These are phyloP conservation scores for Ibycter americanus DNA, from an alignment of 2,797 vertebrate species.

Conservation along the genomic window DNA sequence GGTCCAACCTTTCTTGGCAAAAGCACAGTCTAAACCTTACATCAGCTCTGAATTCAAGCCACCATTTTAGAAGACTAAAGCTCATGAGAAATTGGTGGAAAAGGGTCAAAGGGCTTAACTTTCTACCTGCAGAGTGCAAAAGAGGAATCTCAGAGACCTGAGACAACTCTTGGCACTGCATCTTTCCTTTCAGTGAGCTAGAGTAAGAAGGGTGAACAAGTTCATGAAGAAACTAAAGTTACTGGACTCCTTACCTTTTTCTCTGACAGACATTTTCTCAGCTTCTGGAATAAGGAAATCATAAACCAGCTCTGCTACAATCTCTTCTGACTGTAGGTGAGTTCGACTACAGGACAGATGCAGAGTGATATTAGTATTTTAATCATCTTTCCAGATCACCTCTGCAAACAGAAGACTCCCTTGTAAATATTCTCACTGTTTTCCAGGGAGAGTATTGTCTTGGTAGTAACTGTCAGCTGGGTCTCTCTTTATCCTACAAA, in stretches of 20 bases:
- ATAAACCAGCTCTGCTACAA: conserved; percentile 91
- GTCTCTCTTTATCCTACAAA: not conserved
- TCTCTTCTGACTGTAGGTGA: conserved; percentile 87
- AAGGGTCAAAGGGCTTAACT: not conserved
- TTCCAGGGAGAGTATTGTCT: not conserved
- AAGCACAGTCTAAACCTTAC: not conserved
- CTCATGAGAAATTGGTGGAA: not conserved
- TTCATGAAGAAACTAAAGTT: not conserved
- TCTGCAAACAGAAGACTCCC: not conserved
- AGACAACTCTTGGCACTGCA: not conserved
- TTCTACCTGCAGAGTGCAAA: not conserved
- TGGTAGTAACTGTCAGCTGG: not conserved
- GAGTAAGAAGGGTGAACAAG: not conserved
- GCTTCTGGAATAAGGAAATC: conserved; percentile 93
- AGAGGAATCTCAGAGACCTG: not conserved
- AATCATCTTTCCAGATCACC: not conserved
- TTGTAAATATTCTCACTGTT: not conserved
- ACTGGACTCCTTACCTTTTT: conserved; percentile 81
- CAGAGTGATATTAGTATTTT: not conserved
- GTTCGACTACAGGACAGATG: conserved; percentile 74
- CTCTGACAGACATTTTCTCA: conserved; percentile 81
- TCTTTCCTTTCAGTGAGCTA: not conserved
- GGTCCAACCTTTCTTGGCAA: not conserved
- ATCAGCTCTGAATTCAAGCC: not conserved
- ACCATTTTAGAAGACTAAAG: not conserved